These are phyloP conservation scores for Heliconius ismenius DNA, from an alignment of 2,888 invertebrate genomes.

Conservation along the genomic window DNA sequence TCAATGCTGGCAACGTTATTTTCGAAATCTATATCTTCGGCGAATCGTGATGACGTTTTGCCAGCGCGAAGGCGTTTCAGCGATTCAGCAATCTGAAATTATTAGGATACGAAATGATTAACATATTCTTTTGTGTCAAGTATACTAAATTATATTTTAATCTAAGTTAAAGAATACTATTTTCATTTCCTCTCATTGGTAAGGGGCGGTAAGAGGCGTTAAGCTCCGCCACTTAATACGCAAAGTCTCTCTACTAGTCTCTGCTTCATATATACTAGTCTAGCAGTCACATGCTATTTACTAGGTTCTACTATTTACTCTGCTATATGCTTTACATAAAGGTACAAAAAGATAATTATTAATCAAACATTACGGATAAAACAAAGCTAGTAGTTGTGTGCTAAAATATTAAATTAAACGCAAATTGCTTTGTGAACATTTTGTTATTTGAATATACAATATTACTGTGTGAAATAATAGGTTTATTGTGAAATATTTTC, in stretches of 20 bases:
- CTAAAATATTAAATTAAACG: conserved; percentile 6
- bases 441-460: background rate
- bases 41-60: conserved; percentile 82
- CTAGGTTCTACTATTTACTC: too few species aligned
- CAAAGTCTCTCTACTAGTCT: too few species aligned
- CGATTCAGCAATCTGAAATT: conserved; percentile 82
- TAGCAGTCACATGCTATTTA: too few species aligned
- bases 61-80: conserved; percentile 83
- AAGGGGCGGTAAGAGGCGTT: too few species aligned
- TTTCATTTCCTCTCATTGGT: too few species aligned
- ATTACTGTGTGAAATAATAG: background rate
- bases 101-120: conserved; percentile 17
- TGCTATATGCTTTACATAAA: too few species aligned
- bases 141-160: too few species aligned
- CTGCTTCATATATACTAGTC: too few species aligned
- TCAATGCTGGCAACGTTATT: conserved; percentile 81
- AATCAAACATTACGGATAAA: too few species aligned
- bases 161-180: too few species aligned
- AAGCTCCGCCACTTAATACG: too few species aligned
- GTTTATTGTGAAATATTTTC: conserved; percentile 9
- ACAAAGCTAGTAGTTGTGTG: background rate
- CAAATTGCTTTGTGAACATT: conserved; percentile 1
- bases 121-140: background rate
- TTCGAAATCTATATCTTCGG: conserved; percentile 85
- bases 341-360: background rate